phyloP scores from a whole-genome alignment of 2,888 invertebrate species.

The Sphaerophoria taeniata region DNA sequence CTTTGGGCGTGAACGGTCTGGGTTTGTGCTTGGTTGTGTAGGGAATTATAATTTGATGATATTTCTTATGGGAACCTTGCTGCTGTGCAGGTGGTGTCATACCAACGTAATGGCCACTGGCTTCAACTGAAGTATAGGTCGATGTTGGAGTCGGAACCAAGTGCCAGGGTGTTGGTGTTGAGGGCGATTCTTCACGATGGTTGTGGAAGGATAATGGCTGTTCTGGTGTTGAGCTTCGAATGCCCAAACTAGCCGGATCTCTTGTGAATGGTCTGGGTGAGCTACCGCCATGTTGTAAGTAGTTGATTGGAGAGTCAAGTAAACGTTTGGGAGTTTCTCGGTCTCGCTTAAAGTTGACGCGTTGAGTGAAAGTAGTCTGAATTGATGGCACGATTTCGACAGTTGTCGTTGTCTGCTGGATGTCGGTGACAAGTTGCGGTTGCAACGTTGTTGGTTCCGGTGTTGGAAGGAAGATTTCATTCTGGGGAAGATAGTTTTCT shows the following conservation, averaged over 20 bases:
- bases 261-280: constrained; percentile 84
- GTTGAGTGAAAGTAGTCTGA: constrained; percentile 66
- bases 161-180: constrained; percentile 75
- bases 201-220: constrained; percentile 19
- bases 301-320: constrained; percentile 85
- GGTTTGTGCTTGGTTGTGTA: constrained; percentile 87
- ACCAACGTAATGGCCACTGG: constrained; percentile 80
- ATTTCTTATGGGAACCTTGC: constrained; percentile 83
- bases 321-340: constrained; percentile 82
- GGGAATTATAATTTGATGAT: constrained; percentile 92
- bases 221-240: constrained; percentile 74
- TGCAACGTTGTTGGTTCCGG: constrained; percentile 59
- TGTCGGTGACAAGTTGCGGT: constrained; percentile 56
- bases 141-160: constrained; percentile 80
- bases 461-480: constrained; percentile 48
- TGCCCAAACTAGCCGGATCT: constrained; percentile 79
- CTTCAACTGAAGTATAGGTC: constrained; percentile 81
- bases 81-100: constrained; percentile 78
- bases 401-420: constrained; percentile 56
- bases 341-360: constrained; percentile 71
- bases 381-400: constrained; percentile 71
- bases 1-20: constrained; percentile 83
- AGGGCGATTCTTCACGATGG: constrained; percentile 24
- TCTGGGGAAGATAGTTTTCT: constrained; percentile 62
- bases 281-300: constrained; percentile 80